phyloP scores from a whole-genome alignment of 1,140 invertebrate genomes.

The Nasonia vitripennis region DNA sequence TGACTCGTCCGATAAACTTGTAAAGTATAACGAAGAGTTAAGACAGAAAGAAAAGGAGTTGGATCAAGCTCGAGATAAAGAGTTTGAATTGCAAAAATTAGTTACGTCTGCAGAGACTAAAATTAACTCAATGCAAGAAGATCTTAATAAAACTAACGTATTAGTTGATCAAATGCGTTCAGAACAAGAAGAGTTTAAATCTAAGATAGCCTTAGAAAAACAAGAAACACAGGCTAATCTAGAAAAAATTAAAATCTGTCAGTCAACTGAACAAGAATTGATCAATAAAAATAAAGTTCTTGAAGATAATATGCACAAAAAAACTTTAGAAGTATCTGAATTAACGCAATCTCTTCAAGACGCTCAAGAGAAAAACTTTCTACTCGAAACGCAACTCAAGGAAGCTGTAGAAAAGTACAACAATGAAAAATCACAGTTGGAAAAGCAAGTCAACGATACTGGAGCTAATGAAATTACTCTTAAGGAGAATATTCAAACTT shows the following conservation, averaged over 20 bases:
- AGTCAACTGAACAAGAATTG: slow-evolving; percentile 57
- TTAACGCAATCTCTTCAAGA: slow-evolving; percentile 60
- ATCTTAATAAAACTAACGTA: slow-evolving; percentile 55
- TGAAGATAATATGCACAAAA: slow-evolving; percentile 54
- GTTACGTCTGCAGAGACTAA: slow-evolving; percentile 65
- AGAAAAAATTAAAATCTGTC: slow-evolving; percentile 52
- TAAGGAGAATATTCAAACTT: slow-evolving; percentile 70
- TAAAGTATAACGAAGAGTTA: slow-evolving; percentile 74
- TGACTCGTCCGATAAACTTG: slow-evolving; percentile 73
- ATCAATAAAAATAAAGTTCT: slow-evolving; percentile 57
- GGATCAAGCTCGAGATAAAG: slow-evolving; percentile 72
- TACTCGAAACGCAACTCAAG: slow-evolving; percentile 32
- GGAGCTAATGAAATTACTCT: slow-evolving; percentile 71
- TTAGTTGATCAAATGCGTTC: slow-evolving; percentile 53
- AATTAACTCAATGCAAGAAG: slow-evolving; percentile 54
- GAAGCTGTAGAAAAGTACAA: slow-evolving; percentile 72
- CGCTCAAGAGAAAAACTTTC: slow-evolving; percentile 71
- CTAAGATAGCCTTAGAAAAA: slow-evolving; percentile 56
- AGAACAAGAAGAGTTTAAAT: slow-evolving; percentile 57
- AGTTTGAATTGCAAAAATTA: slow-evolving; percentile 71
- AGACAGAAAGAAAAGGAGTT: slow-evolving; percentile 74
- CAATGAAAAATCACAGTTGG: slow-evolving; percentile 71
- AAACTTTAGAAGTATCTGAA: slow-evolving; percentile 53
- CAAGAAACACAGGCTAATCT: slow-evolving; percentile 58
- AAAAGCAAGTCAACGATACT: slow-evolving; percentile 70